Base-by-base conservation (phyloP, 2,113 vertebrate genomes). In the Bagarius yarrelli region DNA sequence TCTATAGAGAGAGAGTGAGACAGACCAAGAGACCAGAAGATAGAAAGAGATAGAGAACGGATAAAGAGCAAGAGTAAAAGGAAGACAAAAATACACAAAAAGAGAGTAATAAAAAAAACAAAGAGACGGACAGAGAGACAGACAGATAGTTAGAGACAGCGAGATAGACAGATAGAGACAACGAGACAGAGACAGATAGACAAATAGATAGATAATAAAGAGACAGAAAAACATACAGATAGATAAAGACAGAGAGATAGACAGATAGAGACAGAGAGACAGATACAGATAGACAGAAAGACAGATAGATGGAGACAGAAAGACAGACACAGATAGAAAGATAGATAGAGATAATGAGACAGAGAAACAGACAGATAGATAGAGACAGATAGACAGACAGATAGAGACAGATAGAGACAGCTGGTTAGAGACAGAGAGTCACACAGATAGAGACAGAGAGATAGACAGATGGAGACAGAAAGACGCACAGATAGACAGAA, bases 1-100 rank as follows among this genome's bases (percentile, higher is more conserved):
- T 90, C 90, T 89, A 87, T 83, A 59, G 25, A 5, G 12, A 63
- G 18, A 66, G 19, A 66, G 5, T 13, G 64, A 40, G 21, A 67
- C 21, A 40, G 63, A 66, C 32, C 34, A 16, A 64, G 30, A 32
- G 60, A 63, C 27, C 5, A 12, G 27, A n/a, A 25, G n/a, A n/a
- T 2, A n/a, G 56, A 57, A 8, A 57, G 56, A 57, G n/a, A 27
- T 23, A n/a, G n/a, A n/a, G n/a, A n/a, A n/a, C n/a, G n/a, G n/a
- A n/a, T n/a, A n/a, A n/a, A n/a, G n/a, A n/a, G n/a, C n/a, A n/a
- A 55, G 53, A 55, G 53, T 18, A 16, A 15, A 13, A 60, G 59
- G 27, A 13, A 60, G 59, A 27, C 11, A 60, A 4, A 23, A 23
- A 57, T 14, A n/a, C 8, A 57, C 5, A 11, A 23, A n/a, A 2